These are phyloP conservation scores for Caerostris darwini DNA, from an alignment of 1,140 invertebrate species.

Conservation along the genomic window DNA sequence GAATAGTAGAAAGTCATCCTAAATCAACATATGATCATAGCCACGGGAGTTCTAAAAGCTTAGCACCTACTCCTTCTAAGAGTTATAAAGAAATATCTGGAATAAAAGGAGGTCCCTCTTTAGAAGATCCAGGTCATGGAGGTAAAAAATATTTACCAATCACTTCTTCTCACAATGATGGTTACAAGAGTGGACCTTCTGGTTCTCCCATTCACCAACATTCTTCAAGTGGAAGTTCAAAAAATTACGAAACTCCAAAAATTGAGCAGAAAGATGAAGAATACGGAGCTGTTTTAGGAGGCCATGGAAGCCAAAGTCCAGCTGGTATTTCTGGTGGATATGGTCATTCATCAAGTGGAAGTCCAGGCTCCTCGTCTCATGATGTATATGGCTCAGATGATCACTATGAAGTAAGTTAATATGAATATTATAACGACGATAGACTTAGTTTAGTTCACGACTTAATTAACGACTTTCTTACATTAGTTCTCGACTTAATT, in stretches of 20 bases:
- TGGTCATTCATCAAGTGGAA: conserved; percentile 32
- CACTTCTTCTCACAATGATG: background rate
- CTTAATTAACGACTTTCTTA: no score
- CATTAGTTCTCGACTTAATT: no score
- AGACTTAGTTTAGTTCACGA: no score
- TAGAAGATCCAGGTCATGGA: background rate
- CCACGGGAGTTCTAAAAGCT: background rate
- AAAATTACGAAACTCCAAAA: background rate
- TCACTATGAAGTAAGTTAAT: conserved; percentile 28
- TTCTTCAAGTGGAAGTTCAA: background rate
- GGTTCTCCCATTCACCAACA: background rate
- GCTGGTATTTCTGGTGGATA: conserved; percentile 40
- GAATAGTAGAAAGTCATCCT: background rate
- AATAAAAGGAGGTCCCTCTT: background rate
- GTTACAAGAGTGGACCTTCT: background rate
- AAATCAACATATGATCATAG: background rate
- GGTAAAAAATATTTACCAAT: conserved; percentile 49
- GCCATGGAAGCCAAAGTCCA: conserved; percentile 18
- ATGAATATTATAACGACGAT: no score
- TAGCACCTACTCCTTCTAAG: background rate
- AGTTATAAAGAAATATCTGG: conserved; percentile 10
- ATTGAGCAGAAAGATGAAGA: conserved; percentile 53
- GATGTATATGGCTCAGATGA: conserved; percentile 18
- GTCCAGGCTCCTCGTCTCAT: background rate
- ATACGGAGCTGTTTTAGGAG: conserved; percentile 40